Evolutionary conservation across 2,797 vertebrate species (phyloP).

Genomic region (Oophaga sylvatica): DNA sequence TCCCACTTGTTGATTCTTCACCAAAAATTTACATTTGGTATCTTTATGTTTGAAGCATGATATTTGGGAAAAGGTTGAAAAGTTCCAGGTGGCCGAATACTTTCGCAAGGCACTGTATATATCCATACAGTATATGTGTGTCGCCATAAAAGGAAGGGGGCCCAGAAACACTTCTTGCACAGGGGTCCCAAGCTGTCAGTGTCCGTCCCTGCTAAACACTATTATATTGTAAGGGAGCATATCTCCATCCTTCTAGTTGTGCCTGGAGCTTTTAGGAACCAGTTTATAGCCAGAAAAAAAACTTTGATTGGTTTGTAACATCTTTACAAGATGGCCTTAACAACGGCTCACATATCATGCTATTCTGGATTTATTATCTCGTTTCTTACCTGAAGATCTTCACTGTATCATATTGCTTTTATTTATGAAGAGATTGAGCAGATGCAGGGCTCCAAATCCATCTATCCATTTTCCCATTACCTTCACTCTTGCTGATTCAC

Average conservation of each 20-base stretch:
- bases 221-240: neutral
- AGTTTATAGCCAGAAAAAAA: neutral
- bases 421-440: slow-evolving; percentile 1
- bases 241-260: neutral
- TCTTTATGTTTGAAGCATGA: too few species aligned
- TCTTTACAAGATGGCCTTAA: neutral
- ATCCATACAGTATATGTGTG: too few species aligned
- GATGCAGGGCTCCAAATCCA: neutral
- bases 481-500: slow-evolving; percentile 15
- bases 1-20: too few species aligned
- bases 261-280: neutral
- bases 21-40: too few species aligned
- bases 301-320: neutral
- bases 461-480: neutral
- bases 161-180: too few species aligned
- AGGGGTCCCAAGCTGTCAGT: too few species aligned
- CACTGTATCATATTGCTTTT: neutral
- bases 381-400: neutral
- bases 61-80: too few species aligned
- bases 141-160: too few species aligned
- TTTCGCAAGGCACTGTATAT: too few species aligned
- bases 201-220: neutral
- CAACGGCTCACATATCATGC: neutral
- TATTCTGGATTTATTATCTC: neutral
- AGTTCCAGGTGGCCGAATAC: too few species aligned